Conservation (phyloP, 2,888 invertebrate species). For the Himalopsyche anomala region DNA sequence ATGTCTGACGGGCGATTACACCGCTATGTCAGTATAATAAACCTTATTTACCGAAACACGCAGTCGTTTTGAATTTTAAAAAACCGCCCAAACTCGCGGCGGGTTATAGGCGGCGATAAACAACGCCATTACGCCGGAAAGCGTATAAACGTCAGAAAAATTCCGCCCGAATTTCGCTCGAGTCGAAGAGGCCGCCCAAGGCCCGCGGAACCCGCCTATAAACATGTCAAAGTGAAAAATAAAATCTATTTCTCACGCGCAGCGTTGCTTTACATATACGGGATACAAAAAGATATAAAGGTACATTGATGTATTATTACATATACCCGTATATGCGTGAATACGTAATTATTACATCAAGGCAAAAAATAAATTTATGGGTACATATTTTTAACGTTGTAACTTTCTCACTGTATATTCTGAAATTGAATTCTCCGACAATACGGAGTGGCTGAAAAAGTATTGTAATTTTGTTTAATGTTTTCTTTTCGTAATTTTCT, state of each 20-base stretch:
- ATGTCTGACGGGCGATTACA: constrained; percentile 37
- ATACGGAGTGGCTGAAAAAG: too few species aligned
- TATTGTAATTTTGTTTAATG: too few species aligned
- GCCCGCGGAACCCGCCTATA: constrained; percentile 57
- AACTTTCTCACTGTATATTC: neutral
- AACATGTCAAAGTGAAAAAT: constrained; percentile 61
- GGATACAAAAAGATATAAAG: constrained; percentile 28
- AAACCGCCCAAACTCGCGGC: constrained; percentile 40
- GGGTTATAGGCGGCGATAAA: constrained; percentile 55
- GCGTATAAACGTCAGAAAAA: constrained; percentile 61
- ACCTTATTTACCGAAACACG: constrained; percentile 42
- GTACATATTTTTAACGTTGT: neutral
- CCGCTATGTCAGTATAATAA: constrained; percentile 22
- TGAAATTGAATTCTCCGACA: neutral
- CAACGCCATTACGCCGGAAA: constrained; percentile 60
- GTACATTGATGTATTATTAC: neutral
- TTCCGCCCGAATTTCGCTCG: constrained; percentile 55
- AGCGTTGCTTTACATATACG: constrained; percentile 41
- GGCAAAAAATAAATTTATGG: constrained; percentile 3
- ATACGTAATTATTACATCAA: constrained; percentile 42
- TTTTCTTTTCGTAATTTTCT: too few species aligned
- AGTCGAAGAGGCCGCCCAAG: constrained; percentile 53
- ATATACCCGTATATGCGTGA: constrained; percentile 24
- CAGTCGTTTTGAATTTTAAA: constrained; percentile 42
- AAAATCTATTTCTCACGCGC: constrained; percentile 61